phyloP scores from a whole-genome alignment of 1,140 invertebrate species.

The Drosophila ogumai region DNA sequence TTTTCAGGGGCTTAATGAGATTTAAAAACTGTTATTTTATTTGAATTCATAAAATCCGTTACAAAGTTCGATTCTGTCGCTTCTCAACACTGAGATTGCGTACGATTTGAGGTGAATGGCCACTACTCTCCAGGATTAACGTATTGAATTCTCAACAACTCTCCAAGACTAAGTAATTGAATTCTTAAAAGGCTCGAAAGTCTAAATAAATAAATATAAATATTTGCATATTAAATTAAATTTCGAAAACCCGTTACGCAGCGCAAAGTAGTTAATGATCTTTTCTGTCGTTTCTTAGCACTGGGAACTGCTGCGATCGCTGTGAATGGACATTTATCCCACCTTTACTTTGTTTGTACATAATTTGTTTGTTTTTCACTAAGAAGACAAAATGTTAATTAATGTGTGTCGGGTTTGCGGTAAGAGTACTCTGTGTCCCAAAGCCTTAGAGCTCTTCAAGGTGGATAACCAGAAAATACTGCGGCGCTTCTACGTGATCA shows the following conservation, averaged over 20 bases:
- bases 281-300: neutral
- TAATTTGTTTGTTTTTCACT: conserved; percentile 16
- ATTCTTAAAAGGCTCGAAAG: neutral
- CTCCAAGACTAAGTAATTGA: neutral
- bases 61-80: neutral
- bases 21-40: neutral
- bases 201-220: neutral
- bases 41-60: neutral
- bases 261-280: neutral
- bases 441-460: conserved; percentile 31
- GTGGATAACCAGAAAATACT: conserved; percentile 11
- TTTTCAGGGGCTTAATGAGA: neutral
- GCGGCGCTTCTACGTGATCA: conserved; percentile 27
- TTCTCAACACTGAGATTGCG: neutral
- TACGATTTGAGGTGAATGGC: neutral
- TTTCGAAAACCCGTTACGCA: neutral
- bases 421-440: conserved; percentile 22
- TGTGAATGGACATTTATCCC: neutral
- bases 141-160: neutral
- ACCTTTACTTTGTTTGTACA: neutral
- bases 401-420: conserved; percentile 39
- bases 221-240: neutral
- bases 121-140: neutral
- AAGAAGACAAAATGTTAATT: conserved; percentile 29
- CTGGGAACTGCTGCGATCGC: neutral